Base-by-base conservation (phyloP, 2,113 vertebrate species). In the Urocynchramus pylzowi region DNA sequence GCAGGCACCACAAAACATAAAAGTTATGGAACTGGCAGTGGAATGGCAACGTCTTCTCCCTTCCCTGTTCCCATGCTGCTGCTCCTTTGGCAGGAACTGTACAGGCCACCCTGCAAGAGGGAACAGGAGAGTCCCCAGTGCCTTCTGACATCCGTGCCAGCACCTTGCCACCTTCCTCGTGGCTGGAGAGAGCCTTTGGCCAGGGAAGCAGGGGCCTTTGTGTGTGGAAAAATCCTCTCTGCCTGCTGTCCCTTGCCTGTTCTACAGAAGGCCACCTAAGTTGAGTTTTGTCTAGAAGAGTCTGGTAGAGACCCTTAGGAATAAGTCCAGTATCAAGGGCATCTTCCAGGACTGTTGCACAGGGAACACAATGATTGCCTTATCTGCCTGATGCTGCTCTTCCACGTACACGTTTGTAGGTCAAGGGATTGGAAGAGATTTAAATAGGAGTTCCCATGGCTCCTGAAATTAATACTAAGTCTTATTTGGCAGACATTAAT, bases 381-480 rank as follows among this genome's bases (percentile, higher is more conserved):
- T 70, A 26, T 56, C 90, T 82, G 41, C 44, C 56, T 77, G 45
- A 22, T 60, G 50, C 52, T 70, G 47, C 70, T 87, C 8, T 64
- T 88, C 75, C 53, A 70, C 0, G 1, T 14, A 33, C 26, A 27
- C 37, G 23, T 41, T 60, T 94, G 73, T 73, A 95, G 93, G 84
- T 92, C 73, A 84, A 84, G 67, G 71, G 92, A 79, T 79, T 90
- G 57, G 50, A 39, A 60, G 82, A 54, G 86, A 82, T 78, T 91
- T 90, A 95, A 86, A 89, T 56, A 92, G 78, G 86, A 89, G 91
- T 26, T 92, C 83, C 86, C 79, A 63, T n/a, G 63, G 86, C 89
- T 96, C 71, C 73, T 63, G 83, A 92, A 95, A 95, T 89, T 61
- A 93, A 83, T 84, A 74, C 54, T 35, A 64, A 88, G 39, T 70